A percentile compares a stretch with the other conserved stretches of the same genome.
Conservation (phyloP, 2,113 vertebrate genomes). For the Limnothrissa miodon region DNA sequence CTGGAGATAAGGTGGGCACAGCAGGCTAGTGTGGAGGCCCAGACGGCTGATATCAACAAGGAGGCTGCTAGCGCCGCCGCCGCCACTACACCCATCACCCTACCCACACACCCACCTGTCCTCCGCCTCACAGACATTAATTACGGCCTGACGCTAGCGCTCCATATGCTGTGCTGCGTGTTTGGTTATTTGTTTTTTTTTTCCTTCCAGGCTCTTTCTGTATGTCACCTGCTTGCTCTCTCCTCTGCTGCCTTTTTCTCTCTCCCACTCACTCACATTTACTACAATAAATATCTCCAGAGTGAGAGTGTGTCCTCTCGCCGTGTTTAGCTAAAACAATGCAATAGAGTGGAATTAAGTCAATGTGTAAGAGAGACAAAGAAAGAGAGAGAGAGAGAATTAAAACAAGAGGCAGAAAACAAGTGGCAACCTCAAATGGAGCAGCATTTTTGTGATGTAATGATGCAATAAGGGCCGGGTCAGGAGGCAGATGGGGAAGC, state of each 20-base stretch:
- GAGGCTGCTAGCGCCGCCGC: neutral
- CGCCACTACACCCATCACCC: neutral
- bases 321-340: too few species aligned
- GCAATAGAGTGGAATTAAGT: too few species aligned
- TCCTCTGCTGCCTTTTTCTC: neutral
- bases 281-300: neutral
- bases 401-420: too few species aligned
- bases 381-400: too few species aligned
- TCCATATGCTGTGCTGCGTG: neutral
- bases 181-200: neutral
- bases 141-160: neutral
- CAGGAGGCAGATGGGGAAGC: neutral
- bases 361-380: too few species aligned
- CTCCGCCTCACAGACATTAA: neutral
- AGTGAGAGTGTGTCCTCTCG: too few species aligned
- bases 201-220: neutral
- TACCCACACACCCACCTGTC: neutral
- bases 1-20: slow-evolving; percentile 6
- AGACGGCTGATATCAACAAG: slow-evolving; percentile 29
- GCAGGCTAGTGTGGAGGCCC: slow-evolving; percentile 34
- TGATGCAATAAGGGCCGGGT: neutral
- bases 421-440: too few species aligned
- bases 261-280: neutral
- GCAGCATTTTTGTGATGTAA: neutral
- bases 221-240: neutral